Evolutionary conservation across 2,113 vertebrate species (phyloP), one percentile per base, ranked within the genome.

Genomic region (Grantiella picta): DNA sequence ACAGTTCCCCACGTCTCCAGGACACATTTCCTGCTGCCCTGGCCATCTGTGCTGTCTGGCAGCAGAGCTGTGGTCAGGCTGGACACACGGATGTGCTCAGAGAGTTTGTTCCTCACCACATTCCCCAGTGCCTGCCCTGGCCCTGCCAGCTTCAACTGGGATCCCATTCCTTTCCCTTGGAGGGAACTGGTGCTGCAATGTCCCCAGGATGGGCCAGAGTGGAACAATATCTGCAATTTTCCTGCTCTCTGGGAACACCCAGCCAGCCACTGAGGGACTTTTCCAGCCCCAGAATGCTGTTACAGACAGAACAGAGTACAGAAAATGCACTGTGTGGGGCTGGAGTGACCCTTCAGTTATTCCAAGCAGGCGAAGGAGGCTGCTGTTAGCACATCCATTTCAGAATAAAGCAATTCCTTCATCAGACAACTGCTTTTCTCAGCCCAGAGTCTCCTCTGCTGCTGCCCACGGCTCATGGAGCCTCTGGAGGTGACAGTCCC

Each of bases 11-110:
- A 8, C 3, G 9, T 10, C 7, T 31, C 45, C 53, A 29, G 66
- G 66, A 33, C 19, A 2, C 36, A 29, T 29, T 0, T 40, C 57
- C 40, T 2, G 31, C 69, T 57, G 86, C n/a, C 56, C 15, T 10
- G 61, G 75, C 75, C 4, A 0, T 15, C 36, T 2, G 11, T 3
- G 11, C n/a, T 15, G 52, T 38, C 57, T 66, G 70, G 11, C 11
- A 2, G 64, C 14, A 42, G 66, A 29, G 72, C 16, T 17, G 22
- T 9, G 5, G 38, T 38, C 38, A 38, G 57, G 35, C 29, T 13
- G 64, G 64, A 42, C 25, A 11, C 20, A 3, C 0, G 33, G 71
- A 5, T 0, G 19, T 2, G 36, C 70, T 35, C 7, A 0, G 21
- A 11, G 63, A 12, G 40, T 25, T 36, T 2, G 15, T 2, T 60